Conservation (phyloP, 2,113 vertebrate species). For the Ellobius talpinus region DNA sequence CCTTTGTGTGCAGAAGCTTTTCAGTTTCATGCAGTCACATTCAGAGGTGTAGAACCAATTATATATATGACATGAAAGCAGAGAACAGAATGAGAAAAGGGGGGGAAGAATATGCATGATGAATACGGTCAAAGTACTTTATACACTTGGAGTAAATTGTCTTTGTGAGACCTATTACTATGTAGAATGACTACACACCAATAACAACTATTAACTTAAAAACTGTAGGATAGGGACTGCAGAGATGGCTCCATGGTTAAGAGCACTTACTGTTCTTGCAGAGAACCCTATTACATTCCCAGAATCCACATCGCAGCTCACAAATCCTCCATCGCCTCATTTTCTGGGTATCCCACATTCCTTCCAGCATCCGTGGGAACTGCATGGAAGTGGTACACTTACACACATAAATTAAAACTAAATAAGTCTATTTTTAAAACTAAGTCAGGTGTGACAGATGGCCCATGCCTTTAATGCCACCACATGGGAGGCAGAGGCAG, state of each 20-base stretch:
- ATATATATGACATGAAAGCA: background rate
- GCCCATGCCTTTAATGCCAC: background rate
- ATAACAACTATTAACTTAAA: background rate
- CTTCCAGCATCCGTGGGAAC: background rate
- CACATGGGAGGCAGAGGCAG: background rate
- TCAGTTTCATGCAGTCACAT: background rate
- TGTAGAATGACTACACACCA: background rate
- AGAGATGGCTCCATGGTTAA: background rate
- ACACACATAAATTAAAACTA: background rate
- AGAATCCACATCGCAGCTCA: background rate
- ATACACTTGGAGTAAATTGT: background rate
- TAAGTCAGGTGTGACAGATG: background rate
- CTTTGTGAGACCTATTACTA: background rate
- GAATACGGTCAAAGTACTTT: background rate
- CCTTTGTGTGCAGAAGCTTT: background rate
- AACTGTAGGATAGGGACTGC: background rate
- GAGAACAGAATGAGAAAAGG: background rate
- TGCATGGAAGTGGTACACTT: background rate
- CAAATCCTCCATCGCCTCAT: no score
- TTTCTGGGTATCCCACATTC: background rate
- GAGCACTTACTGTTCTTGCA: background rate
- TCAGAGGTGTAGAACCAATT: background rate
- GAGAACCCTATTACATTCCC: background rate
- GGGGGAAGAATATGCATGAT: background rate
- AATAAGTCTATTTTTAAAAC: background rate